Evolutionary conservation across 2,797 vertebrate species (phyloP), one percentile per base, ranked within the genome.

Genomic region (Sciurus vulgaris): DNA sequence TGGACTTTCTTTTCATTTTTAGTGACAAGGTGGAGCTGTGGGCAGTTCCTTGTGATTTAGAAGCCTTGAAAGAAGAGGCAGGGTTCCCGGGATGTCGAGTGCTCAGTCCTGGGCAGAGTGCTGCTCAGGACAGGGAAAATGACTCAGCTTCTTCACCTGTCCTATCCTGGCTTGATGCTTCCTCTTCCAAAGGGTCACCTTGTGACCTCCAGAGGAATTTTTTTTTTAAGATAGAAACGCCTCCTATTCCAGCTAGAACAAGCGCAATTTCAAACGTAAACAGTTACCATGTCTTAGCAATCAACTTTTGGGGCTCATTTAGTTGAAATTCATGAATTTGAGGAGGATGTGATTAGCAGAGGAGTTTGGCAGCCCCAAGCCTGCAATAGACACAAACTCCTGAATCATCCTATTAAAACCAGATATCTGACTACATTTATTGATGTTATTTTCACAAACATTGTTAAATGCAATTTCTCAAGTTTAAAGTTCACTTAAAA

Each of bases 1-100:
- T 47, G 95, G 70, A 87, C 17, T 95, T 91, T 87, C 49, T 89
- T 24, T 41, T 92, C 3, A 28, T 70, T 90, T 63, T 74, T 95
- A 84, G 88, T 69, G 92, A 44, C 24, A 26, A 86, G 17, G 87
- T 91, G 83, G 95, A 92, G 56, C 22, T 28, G 30, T n/a, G 22
- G 47, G 3, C 3, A 72, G 82, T 89, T 97, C 41, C 38, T 92
- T 33, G 3, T 74, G 72, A 92, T 9, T 74, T 78, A 94, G 89
- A 95, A 54, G 38, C 0, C 83, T 49, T 44, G 17, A 63, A 12
- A 96, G 70, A 97, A 96, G 77, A 96, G 2, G 4, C 1, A 8
- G 18, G 11, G 1, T 2, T 26, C 1, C 28, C 30, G 28, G 17
- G 9, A 15, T 10, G 0, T 33, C 8, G 14, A 33, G 33, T 28